Conservation (phyloP, 2,888 invertebrate genomes). For the Ecdyonurus torrentis region DNA sequence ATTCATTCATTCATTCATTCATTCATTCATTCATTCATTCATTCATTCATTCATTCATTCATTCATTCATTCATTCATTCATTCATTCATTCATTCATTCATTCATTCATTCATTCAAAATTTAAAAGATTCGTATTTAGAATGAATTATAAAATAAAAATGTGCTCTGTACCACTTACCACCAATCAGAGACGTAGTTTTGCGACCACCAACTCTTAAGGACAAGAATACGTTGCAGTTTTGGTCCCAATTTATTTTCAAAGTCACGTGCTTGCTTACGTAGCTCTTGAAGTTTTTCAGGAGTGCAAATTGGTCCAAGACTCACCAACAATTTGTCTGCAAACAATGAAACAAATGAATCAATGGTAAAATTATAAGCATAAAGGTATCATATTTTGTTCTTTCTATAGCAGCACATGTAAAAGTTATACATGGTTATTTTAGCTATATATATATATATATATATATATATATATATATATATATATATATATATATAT, state of each 20-base stretch:
- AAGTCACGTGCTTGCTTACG: slow-evolving; percentile 24
- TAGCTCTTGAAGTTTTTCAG: slow-evolving; percentile 23
- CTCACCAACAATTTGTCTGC: slow-evolving; percentile 23
- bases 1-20: background rate
- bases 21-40: background rate
- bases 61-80: background rate
- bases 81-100: background rate
- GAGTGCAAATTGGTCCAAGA: slow-evolving; percentile 25
- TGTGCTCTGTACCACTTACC: slow-evolving; percentile 20
- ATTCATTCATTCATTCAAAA: too few relatives aligned
- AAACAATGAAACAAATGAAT: too few relatives aligned
- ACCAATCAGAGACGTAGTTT: slow-evolving; percentile 32
- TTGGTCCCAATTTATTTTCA: slow-evolving; percentile 24
- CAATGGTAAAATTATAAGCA: too few relatives aligned
- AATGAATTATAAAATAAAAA: background rate
- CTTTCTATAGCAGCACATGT: too few relatives aligned
- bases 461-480: too few relatives aligned
- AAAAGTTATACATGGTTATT: too few relatives aligned
- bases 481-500: too few relatives aligned
- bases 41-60: background rate
- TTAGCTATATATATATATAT: too few relatives aligned
- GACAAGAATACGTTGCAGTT: slow-evolving; percentile 26
- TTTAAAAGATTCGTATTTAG: background rate
- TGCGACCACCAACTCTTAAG: slow-evolving; percentile 30
- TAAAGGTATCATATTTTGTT: too few relatives aligned